Evolutionary conservation across 2,113 vertebrate genomes (phyloP).

Genomic region (Vulpes vulpes): DNA sequence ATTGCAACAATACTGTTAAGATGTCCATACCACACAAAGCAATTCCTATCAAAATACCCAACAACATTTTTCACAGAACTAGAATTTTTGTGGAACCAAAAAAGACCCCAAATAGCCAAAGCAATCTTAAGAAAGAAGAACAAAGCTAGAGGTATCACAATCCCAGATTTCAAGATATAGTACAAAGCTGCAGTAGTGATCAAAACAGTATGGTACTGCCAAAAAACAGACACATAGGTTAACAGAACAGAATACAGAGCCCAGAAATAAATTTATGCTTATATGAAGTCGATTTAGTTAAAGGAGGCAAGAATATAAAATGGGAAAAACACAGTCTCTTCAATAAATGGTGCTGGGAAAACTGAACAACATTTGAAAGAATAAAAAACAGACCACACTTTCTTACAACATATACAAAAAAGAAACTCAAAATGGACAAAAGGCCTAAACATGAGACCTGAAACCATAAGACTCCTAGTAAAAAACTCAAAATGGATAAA

Average conservation of each 20-base stretch:
- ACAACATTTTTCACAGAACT: neutral
- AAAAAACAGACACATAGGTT: neutral
- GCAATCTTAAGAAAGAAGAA: neutral
- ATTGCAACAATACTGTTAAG: neutral
- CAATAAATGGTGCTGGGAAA: neutral
- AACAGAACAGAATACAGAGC: neutral
- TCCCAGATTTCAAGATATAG: neutral
- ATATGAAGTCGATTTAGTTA: neutral
- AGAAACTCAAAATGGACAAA: neutral
- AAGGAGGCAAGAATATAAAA: neutral
- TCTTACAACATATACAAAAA: neutral
- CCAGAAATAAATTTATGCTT: neutral
- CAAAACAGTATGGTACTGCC: neutral
- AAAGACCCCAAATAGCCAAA: neutral
- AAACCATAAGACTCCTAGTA: neutral
- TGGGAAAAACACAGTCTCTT: neutral
- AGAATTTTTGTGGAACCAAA: neutral
- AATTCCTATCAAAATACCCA: neutral
- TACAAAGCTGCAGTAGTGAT: neutral
- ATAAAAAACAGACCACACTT: neutral
- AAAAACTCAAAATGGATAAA: neutral
- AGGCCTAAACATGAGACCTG: neutral
- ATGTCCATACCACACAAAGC: neutral
- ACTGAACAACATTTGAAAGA: neutral
- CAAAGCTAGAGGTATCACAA: neutral